Evolutionary conservation across 2,113 vertebrate species (phyloP).

Genomic region (Regulus satrapa): DNA sequence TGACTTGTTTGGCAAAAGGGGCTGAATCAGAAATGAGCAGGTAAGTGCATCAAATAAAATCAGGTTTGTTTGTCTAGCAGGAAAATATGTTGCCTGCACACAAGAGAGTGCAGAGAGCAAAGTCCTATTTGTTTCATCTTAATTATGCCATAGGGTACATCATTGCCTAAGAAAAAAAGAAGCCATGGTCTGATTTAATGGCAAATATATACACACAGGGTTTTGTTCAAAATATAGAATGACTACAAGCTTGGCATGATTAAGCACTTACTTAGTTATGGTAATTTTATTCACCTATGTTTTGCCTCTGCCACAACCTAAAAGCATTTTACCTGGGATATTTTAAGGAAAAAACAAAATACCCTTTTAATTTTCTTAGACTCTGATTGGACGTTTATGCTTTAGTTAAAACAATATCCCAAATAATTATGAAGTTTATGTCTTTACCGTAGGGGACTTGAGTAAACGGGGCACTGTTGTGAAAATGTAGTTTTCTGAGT

Average conservation of each 20-base stretch:
- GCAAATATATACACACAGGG: background rate
- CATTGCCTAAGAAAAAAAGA: background rate
- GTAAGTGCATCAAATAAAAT: background rate
- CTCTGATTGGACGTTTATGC: background rate
- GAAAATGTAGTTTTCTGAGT: background rate
- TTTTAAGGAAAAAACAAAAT: background rate
- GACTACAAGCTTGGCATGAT: background rate
- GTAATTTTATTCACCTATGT: background rate
- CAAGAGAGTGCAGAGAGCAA: fast-evolving
- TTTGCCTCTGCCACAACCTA: background rate
- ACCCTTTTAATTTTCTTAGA: background rate
- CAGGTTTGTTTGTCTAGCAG: background rate
- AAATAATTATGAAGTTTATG: background rate
- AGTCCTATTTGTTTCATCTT: background rate
- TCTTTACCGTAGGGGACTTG: background rate
- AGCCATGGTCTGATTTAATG: background rate
- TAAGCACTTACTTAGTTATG: background rate
- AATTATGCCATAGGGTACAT: background rate
- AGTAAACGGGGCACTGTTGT: background rate
- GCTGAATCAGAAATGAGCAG: background rate
- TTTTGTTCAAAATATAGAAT: background rate
- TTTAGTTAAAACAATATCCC: background rate
- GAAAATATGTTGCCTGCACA: background rate
- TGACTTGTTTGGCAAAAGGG: background rate
- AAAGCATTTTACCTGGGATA: background rate